Base-by-base conservation (phyloP, 2,888 invertebrate species). In the Pyrrhia umbra region DNA sequence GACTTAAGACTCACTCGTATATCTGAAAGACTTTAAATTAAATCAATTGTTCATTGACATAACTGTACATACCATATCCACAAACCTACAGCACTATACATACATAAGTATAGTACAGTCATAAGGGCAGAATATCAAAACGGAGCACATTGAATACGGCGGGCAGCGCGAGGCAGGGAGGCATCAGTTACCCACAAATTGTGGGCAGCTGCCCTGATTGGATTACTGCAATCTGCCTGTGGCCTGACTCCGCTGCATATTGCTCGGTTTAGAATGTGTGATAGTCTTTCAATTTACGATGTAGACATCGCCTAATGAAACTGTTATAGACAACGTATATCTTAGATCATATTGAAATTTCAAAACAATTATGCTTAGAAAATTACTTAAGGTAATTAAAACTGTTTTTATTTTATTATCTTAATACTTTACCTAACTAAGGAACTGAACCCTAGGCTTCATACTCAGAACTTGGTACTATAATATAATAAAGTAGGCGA, bases 151-250 rank as follows among this genome's bases (percentile, higher is more conserved):
- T 52, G 47, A 47, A 57, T 60, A 37, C 18, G 4, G 40, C 40
- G 21, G 6, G 23, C 54, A 50, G 52, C 72, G 49, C 59, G 49
- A 39, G 49, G 20, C 37, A 72, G 54, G 13, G 40, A 67, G 68
- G 77, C 64, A 69, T 68, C 77, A 75, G 55, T 68, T 70, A 42
- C 74, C 78, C 81, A 60, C 82, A 84, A 86, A 84, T 85, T 83
- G 85, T 77, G 75, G 62, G 76, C 65, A 72, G 77, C 65, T 18
- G 66, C 65, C 61, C 64, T 81, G 84, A 85, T 86, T 85, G 84
- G 81, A 84, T 85, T 85, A 80, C 81, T 74, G 71, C 79, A 62
- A 59, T 51, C 61, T 67, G 54, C 61, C 61, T 39, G 60, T 61
- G 49, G 46, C 49, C 42, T 66, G 50, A 54, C 68, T 57, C 9